A percentile compares a stretch with the other conserved stretches of the same genome.
Conservation (phyloP, 2,113 vertebrate species). For the Oncorhynchus keta region DNA sequence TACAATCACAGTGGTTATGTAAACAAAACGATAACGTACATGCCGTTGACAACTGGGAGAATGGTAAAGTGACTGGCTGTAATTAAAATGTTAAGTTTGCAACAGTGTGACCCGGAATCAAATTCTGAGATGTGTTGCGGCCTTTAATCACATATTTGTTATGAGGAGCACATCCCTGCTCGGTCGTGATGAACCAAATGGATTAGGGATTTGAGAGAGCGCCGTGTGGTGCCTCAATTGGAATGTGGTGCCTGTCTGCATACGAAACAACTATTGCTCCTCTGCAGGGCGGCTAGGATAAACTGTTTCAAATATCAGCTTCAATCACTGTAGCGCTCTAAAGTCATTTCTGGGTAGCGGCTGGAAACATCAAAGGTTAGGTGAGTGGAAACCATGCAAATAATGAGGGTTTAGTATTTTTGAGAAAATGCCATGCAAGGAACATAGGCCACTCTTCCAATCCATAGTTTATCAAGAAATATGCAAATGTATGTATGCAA, state of each 20-base stretch:
- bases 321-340: neutral
- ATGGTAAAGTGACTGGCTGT: neutral
- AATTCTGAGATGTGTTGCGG: no score
- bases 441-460: no score
- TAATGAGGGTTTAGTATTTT: neutral
- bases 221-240: slow-evolving; percentile 50
- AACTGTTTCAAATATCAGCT: neutral
- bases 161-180: slow-evolving; percentile 63
- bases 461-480: no score
- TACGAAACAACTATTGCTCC: no score
- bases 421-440: neutral
- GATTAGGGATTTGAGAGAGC: slow-evolving; percentile 52
- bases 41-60: slow-evolving; percentile 23
- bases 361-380: neutral
- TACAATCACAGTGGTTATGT: neutral
- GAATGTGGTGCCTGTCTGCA: slow-evolving; percentile 17
- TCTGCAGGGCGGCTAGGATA: no score
- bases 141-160: slow-evolving; percentile 56
- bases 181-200: slow-evolving; percentile 48
- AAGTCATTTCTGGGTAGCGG: neutral
- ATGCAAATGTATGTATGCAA: no score
- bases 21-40: slow-evolving; percentile 7
- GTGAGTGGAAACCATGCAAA: neutral
- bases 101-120: no score
- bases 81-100: no score